A percentile compares a stretch with the other conserved stretches of the same genome.
Evolutionary conservation across 2,888 invertebrate species (phyloP).

Genomic region (Blomia tropicalis): DNA sequence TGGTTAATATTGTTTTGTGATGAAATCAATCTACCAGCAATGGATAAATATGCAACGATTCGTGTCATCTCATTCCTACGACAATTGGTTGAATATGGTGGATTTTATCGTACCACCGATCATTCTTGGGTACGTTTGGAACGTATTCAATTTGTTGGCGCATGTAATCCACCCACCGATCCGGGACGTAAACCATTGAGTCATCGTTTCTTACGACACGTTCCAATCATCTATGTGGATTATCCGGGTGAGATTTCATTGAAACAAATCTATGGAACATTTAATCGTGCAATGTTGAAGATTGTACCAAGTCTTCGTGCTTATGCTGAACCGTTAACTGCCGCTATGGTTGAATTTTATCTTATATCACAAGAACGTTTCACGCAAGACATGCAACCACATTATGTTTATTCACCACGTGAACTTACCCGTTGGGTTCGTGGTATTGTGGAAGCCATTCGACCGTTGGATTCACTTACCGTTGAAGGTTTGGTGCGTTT

Average conservation of each 20-base stretch:
- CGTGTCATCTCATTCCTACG: slow-evolving; percentile 96
- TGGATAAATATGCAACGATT: slow-evolving; percentile 86
- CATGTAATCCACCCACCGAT: slow-evolving; percentile 98
- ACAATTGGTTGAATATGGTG: slow-evolving; percentile 85
- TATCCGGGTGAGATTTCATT: slow-evolving; percentile 96
- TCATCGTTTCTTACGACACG: slow-evolving; percentile 62
- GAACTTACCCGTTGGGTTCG: slow-evolving; percentile 99
- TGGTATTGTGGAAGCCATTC: slow-evolving; percentile 93
- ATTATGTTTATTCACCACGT: slow-evolving; percentile 92
- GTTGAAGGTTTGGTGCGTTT: slow-evolving; percentile 91
- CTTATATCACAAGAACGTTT: slow-evolving; percentile 88
- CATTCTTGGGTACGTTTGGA: slow-evolving; percentile 86
- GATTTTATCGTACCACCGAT: slow-evolving; percentile 41
- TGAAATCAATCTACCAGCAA: slow-evolving; percentile 97
- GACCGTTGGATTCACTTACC: slow-evolving; percentile 73
- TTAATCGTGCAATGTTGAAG: slow-evolving; percentile 91
- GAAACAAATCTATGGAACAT: slow-evolving; percentile 93
- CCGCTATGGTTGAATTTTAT: slow-evolving; percentile 98
- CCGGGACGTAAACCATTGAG: slow-evolving; percentile 92
- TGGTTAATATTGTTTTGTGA: slow-evolving; percentile 99
- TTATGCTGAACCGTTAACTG: slow-evolving; percentile 87
- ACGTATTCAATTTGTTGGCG: slow-evolving; percentile 97
- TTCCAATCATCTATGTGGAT: slow-evolving; percentile 96
- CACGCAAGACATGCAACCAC: slow-evolving; percentile 99
- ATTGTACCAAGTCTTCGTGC: slow-evolving; percentile 77